These are phyloP conservation scores for Ctena decussata DNA, from an alignment of 2,888 invertebrate genomes.

Conservation along the genomic window DNA sequence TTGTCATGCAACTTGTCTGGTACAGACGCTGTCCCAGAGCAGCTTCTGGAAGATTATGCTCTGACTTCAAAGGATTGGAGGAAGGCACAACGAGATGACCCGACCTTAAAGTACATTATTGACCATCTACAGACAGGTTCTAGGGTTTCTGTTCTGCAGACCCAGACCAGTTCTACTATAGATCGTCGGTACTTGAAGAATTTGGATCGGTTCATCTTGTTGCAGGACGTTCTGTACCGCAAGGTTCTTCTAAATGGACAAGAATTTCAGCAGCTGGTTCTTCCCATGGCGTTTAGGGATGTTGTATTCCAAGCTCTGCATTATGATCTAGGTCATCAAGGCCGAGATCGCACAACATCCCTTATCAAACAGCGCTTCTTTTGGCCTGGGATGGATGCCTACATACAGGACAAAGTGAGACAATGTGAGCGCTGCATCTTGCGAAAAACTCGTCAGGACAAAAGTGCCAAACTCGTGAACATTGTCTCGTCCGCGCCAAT, in stretches of 20 bases:
- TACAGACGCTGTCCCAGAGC: background rate
- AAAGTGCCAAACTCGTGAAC: background rate
- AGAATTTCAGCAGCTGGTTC: background rate
- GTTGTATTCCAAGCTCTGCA: background rate
- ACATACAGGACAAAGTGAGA: background rate
- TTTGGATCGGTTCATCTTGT: background rate
- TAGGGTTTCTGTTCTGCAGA: background rate
- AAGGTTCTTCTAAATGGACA: background rate
- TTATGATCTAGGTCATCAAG: constrained; percentile 7
- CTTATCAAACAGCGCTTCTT: constrained; percentile 2
- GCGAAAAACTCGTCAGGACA: background rate
- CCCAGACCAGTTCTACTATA: background rate
- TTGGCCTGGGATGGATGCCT: constrained; percentile 15
- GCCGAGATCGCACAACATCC: background rate
- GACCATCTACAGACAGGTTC: constrained; percentile 11
- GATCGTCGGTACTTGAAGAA: constrained; percentile 16
- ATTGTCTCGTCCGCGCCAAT: background rate
- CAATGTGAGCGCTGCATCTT: background rate
- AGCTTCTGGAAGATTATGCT: background rate
- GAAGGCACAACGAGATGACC: background rate
- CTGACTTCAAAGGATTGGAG: background rate
- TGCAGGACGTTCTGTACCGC: background rate
- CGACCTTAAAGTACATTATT: background rate
- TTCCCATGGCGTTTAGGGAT: background rate
- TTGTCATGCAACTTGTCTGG: background rate